Percentiles rank a stretch among this genome's conserved stretches.
phyloP scores from a whole-genome alignment of 2,888 invertebrate genomes.

The Hyalella azteca region DNA sequence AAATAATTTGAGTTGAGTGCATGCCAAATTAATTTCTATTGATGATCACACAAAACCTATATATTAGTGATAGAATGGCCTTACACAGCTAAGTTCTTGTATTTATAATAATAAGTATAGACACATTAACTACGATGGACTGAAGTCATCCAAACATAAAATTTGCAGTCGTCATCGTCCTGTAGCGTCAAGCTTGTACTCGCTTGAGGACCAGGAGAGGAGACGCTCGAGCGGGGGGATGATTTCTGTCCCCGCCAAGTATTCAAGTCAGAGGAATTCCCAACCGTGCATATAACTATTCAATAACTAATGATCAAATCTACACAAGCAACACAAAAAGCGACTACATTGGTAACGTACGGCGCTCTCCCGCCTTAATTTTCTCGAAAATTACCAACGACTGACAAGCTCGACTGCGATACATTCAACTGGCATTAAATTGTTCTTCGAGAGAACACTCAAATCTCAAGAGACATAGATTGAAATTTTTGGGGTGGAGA shows the following conservation, averaged over 20 bases:
- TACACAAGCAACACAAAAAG: conserved; percentile 37
- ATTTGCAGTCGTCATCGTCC: background rate
- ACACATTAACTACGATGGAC: conserved; percentile 16
- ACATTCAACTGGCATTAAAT: too few species aligned
- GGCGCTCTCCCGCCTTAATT: background rate
- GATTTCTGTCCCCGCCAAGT: conserved; percentile 13
- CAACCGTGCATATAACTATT: conserved; percentile 37
- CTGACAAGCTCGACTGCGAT: background rate
- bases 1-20: too few species aligned
- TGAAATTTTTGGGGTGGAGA: too few species aligned
- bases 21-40: too few species aligned
- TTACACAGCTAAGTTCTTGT: conserved; percentile 10
- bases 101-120: conserved; percentile 30
- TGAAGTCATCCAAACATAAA: background rate
- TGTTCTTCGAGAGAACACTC: too few species aligned
- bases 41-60: background rate
- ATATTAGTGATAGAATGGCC: conserved; percentile 27
- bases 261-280: conserved; percentile 35
- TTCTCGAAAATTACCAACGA: background rate
- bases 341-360: conserved; percentile 24
- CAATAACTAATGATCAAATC: conserved; percentile 29
- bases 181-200: conserved; percentile 12
- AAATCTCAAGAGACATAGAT: too few species aligned
- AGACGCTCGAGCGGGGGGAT: conserved; percentile 17
- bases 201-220: background rate